A percentile compares a stretch with the other conserved stretches of the same genome.
Conservation (phyloP, 2,113 vertebrate genomes). For the Centropus unirufus region DNA sequence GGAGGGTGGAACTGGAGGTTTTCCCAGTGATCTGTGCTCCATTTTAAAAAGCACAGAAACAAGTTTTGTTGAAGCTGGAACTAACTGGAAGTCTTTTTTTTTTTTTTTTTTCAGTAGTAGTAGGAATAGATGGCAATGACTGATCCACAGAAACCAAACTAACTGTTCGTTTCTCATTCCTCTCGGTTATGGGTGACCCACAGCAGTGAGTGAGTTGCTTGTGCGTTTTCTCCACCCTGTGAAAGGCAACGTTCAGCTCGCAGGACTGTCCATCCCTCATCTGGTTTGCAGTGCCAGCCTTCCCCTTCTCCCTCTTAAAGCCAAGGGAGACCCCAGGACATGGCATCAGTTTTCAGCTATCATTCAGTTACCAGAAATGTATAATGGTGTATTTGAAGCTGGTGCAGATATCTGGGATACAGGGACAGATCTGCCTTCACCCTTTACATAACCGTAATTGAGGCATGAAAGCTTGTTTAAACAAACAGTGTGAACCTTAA, state of each 20-base stretch:
- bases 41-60: constrained; percentile 16
- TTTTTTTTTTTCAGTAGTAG: not conserved
- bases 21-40: not conserved
- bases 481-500: constrained; percentile 64
- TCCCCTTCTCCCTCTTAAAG: not conserved
- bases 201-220: not conserved
- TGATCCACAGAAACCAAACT: constrained; percentile 5
- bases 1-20: not conserved
- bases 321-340: not conserved
- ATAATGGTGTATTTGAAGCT: not conserved
- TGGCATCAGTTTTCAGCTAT: not conserved
- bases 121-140: not conserved
- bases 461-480: constrained; percentile 46
- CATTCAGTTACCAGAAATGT: not conserved
- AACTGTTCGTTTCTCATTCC: constrained; percentile 23
- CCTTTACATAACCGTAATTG: constrained; percentile 41
- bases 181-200: not conserved
- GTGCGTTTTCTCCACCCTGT: not conserved
- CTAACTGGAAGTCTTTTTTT: not conserved
- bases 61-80: constrained; percentile 19
- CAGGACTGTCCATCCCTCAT: not conserved
- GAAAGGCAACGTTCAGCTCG: constrained; percentile 17
- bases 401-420: not conserved
- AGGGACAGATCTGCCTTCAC: constrained; percentile 27
- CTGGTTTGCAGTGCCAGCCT: not conserved